Conservation (phyloP, 2,888 invertebrate genomes). For the Achlya flavicornis region DNA sequence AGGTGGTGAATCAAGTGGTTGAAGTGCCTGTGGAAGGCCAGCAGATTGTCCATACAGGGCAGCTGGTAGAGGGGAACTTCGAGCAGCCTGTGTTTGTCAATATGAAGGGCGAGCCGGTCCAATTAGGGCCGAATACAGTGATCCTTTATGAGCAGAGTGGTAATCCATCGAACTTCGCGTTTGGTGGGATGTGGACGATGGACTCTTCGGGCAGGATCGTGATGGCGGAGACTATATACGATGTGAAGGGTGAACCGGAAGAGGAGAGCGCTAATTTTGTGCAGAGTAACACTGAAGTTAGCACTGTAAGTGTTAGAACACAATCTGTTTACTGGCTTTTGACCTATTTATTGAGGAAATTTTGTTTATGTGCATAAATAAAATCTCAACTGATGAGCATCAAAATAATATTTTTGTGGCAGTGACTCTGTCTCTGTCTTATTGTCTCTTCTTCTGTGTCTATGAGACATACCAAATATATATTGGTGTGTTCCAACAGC, state of each 20-base stretch:
- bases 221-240: constrained; percentile 80
- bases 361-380: background rate
- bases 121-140: constrained; percentile 78
- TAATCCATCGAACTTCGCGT: constrained; percentile 76
- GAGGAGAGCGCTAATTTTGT: constrained; percentile 73
- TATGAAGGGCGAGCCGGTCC: constrained; percentile 80
- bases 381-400: no score
- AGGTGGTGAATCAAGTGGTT: constrained; percentile 73
- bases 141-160: constrained; percentile 79
- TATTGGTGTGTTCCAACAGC: no score
- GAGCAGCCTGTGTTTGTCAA: constrained; percentile 81
- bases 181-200: constrained; percentile 82
- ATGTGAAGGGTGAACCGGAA: constrained; percentile 79
- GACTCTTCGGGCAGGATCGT: constrained; percentile 78
- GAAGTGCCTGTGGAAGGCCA: constrained; percentile 78
- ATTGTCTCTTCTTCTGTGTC: no score
- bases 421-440: no score
- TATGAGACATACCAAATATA: no score
- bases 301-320: constrained; percentile 56
- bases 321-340: constrained; percentile 8
- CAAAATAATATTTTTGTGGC: no score
- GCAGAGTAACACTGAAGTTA: constrained; percentile 71
- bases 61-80: constrained; percentile 76
- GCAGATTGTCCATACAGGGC: constrained; percentile 77
- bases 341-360: background rate